Percentiles rank a stretch among this genome's conserved stretches.
Conservation (phyloP, 1,140 invertebrate genomes). For the Chlorops oryzae region DNA sequence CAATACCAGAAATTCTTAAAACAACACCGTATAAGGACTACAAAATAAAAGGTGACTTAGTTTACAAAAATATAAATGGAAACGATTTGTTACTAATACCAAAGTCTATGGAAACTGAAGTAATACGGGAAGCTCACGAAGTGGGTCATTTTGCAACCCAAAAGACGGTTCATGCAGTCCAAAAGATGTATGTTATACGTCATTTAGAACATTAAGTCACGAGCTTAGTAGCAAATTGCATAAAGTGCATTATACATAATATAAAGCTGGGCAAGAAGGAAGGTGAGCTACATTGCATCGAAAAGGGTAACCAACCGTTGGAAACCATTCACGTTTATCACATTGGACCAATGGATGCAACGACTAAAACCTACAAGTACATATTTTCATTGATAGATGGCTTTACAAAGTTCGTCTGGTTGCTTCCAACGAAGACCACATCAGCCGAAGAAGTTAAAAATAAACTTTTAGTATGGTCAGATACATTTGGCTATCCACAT, state of each 20-base stretch:
- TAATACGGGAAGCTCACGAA: slow-evolving; percentile 18
- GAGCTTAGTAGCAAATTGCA: slow-evolving; percentile 20
- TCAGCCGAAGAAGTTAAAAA: background rate
- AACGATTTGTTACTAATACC: background rate
- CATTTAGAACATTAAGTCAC: slow-evolving; percentile 26
- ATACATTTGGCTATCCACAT: too few relatives aligned
- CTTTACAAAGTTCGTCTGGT: slow-evolving; percentile 42
- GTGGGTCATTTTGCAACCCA: background rate
- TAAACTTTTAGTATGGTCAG: too few relatives aligned
- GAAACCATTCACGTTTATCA: slow-evolving; percentile 19
- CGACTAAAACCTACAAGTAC: slow-evolving; percentile 43
- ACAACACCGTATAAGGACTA: background rate
- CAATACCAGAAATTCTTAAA: background rate
- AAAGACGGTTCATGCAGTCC: background rate
- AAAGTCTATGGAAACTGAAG: slow-evolving; percentile 20
- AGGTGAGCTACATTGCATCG: background rate
- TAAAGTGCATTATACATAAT: background rate
- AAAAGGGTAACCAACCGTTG: slow-evolving; percentile 5
- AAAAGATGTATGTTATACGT: background rate
- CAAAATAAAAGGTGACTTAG: background rate
- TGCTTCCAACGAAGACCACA: slow-evolving; percentile 15
- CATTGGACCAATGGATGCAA: slow-evolving; percentile 34
- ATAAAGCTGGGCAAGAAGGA: slow-evolving; percentile 1
- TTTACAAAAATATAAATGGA: background rate
- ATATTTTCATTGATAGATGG: slow-evolving; percentile 41